Conservation (phyloP, 2,113 vertebrate genomes). For the Octodon degus region DNA sequence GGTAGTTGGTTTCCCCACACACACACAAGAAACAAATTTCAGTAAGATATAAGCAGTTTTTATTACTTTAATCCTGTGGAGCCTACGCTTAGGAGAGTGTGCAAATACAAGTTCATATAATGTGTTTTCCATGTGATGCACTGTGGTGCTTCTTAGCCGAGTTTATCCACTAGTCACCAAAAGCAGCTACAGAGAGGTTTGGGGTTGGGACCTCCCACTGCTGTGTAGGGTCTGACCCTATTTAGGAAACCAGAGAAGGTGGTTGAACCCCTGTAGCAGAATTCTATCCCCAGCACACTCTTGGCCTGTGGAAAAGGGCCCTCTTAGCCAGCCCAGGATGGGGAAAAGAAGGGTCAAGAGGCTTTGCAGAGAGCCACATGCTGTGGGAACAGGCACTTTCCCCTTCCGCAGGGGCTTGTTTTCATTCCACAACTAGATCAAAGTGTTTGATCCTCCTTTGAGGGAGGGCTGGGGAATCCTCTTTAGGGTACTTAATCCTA, state of each 20-base stretch:
- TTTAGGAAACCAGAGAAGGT: conserved; percentile 17
- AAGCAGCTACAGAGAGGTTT: conserved; percentile 40
- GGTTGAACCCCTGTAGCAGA: not conserved
- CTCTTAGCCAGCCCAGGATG: not conserved
- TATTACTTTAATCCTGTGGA: conserved; percentile 59
- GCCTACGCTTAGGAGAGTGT: not conserved
- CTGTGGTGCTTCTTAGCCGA: conserved; percentile 55
- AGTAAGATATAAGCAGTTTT: conserved; percentile 44
- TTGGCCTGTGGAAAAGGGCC: not conserved
- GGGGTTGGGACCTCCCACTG: not conserved
- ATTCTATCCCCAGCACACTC: not conserved
- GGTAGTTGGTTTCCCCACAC: not conserved
- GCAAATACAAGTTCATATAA: conserved; percentile 27
- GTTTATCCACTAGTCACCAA: conserved; percentile 38
- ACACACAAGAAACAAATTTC: conserved; percentile 30
- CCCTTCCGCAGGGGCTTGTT: conserved; percentile 51
- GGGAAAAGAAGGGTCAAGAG: not conserved
- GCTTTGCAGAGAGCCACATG: not conserved
- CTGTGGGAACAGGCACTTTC: conserved; percentile 30
- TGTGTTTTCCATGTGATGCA: conserved; percentile 45
- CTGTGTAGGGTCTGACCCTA: not conserved
- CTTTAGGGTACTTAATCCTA: conserved; percentile 76
- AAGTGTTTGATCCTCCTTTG: conserved; percentile 69
- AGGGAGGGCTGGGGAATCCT: conserved; percentile 75
- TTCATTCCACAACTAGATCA: conserved; percentile 68